phyloP scores from a whole-genome alignment of 1,140 invertebrate genomes.

The Monochamus saltuarius region DNA sequence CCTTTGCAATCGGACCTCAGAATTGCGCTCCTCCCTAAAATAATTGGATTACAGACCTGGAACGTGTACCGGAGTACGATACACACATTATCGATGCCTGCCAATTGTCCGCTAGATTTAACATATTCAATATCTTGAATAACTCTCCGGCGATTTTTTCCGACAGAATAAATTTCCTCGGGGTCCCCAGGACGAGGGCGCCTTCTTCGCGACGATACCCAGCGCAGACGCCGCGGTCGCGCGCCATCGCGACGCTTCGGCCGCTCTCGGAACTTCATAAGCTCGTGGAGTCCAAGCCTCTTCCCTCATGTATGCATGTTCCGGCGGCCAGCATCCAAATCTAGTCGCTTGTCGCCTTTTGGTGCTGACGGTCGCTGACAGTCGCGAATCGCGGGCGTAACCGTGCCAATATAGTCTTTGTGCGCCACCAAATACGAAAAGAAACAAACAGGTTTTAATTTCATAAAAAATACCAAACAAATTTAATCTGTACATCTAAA shows the following conservation, averaged over 20 bases:
- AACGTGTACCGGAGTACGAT: conserved; percentile 24
- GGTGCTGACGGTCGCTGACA: neutral
- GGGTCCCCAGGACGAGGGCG: conserved; percentile 33
- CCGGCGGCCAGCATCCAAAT: conserved; percentile 32
- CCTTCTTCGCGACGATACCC: neutral
- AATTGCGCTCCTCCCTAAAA: conserved; percentile 25
- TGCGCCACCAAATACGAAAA: conserved; percentile 1
- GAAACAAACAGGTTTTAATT: neutral
- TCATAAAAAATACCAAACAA: neutral
- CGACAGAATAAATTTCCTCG: conserved; percentile 33
- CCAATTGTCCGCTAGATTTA: conserved; percentile 45
- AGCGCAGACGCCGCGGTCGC: conserved; percentile 30
- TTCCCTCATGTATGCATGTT: conserved; percentile 24
- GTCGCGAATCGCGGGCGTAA: conserved; percentile 1
- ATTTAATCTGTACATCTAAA: too few species aligned
- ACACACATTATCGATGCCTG: conserved; percentile 26
- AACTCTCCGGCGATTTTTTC: conserved; percentile 29
- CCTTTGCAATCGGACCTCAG: conserved; percentile 19
- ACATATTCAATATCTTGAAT: conserved; percentile 38
- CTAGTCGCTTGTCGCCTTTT: conserved; percentile 23
- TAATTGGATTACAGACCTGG: conserved; percentile 41
- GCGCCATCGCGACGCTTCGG: conserved; percentile 25
- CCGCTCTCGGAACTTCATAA: conserved; percentile 32
- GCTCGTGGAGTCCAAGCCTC: conserved; percentile 31
- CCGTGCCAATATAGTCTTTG: neutral